These are phyloP conservation scores for Homarus gammarus DNA, from an alignment of 2,888 invertebrate genomes.

Conservation along the genomic window DNA sequence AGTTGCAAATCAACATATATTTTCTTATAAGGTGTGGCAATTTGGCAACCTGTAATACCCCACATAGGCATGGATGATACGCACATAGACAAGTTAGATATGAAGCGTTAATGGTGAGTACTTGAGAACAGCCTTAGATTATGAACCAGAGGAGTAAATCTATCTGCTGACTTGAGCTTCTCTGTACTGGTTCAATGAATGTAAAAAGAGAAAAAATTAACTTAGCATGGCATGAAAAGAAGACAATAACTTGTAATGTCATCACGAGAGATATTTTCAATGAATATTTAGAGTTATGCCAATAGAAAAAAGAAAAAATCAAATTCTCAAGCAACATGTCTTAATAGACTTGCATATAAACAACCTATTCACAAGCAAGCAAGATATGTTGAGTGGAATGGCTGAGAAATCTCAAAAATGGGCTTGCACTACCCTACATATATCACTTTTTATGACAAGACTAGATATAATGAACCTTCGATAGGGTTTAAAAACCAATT, in stretches of 20 bases:
- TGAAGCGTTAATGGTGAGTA: conserved; percentile 71
- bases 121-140: conserved; percentile 62
- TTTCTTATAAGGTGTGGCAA: conserved; percentile 51
- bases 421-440: conserved; percentile 69
- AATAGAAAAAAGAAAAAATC: conserved; percentile 35
- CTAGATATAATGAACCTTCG: conserved; percentile 31
- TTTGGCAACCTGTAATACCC: conserved; percentile 71
- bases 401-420: conserved; percentile 72
- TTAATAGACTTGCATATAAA: conserved; percentile 56
- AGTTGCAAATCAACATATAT: conserved; percentile 60
- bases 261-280: conserved; percentile 7
- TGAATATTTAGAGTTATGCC: conserved; percentile 40
- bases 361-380: conserved; percentile 70
- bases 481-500: neutral
- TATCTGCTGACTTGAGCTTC: conserved; percentile 50
- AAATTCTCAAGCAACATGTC: conserved; percentile 45
- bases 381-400: conserved; percentile 74
- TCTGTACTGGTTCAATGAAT: conserved; percentile 49
- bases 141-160: conserved; percentile 57
- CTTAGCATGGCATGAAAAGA: conserved; percentile 35
- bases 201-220: conserved; percentile 28
- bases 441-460: conserved; percentile 62
- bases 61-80: conserved; percentile 61
- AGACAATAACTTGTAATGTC: conserved; percentile 26
- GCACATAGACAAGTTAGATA: conserved; percentile 66